Evolutionary conservation across 2,888 invertebrate genomes (phyloP), one percentile per base, ranked within the genome.

Genomic region (Unio pictorum): DNA sequence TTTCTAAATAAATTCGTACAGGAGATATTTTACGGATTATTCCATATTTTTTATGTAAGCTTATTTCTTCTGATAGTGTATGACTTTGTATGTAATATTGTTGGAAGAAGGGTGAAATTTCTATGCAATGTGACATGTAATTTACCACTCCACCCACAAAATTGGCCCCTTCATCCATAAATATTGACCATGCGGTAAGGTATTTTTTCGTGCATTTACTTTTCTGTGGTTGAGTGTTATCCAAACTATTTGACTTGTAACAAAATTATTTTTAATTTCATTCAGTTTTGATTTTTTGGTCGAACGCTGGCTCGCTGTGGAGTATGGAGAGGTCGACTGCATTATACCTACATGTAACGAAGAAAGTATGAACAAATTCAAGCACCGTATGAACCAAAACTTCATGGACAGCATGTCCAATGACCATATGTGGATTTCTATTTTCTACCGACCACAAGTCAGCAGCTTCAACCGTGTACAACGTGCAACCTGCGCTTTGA

Each of bases 381-480:
- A 70, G 30, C 55, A 64, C 59, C 67, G 73, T 20, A 69, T 73
- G 30, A 70, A 70, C 65, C 28, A 65, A 26, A 20, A 34, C 30
- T 61, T 20, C 54, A 73, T 82, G 54, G 74, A 74, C 63, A 69
- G 78, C 77, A 84, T 76, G 64, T 80, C 87, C 0, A 90, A 91
- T 71, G 88, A 86, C 26, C 91, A 91, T 73, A 82, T 91, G 63
- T 91, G 91, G 91, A 86, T 91, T 65, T 90, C 90, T 1, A 85
- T 91, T 7, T 86, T 90, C 69, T 81, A 88, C 69, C 85, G 90
- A 26, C 89, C 90, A 45, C 86, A 87, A 4, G 82, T 87, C 17
- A 89, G 88, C 63, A 82, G 87, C 7, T 91, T 90, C 77, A 89
- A 88, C 1, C 78, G 91, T 18, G 84, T 86, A 61, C 81, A 82